Evolutionary conservation across 2,888 invertebrate genomes (phyloP).

Genomic region (Amphimallon solstitiale): DNA sequence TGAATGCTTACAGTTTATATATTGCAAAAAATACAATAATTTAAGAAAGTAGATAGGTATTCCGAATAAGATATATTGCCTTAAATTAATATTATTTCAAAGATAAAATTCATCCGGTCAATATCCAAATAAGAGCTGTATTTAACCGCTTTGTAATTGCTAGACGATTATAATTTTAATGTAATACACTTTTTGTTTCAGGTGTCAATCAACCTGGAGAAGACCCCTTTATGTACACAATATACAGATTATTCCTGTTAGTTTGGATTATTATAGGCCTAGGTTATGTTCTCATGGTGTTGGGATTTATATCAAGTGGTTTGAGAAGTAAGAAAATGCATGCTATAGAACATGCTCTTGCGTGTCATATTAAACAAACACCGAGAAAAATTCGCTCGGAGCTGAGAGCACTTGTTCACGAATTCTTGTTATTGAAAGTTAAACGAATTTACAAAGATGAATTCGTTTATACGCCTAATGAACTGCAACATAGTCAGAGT

Average conservation of each 20-base stretch:
- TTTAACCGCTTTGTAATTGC: neutral
- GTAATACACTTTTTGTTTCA: slow-evolving; percentile 43
- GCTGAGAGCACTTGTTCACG: slow-evolving; percentile 62
- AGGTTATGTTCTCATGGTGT: slow-evolving; percentile 90
- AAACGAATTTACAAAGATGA: slow-evolving; percentile 78
- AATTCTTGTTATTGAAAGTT: slow-evolving; percentile 83
- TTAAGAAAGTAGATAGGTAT: too few relatives aligned
- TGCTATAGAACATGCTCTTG: slow-evolving; percentile 79
- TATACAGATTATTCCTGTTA: slow-evolving; percentile 84
- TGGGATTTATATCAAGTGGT: slow-evolving; percentile 84
- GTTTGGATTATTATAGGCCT: slow-evolving; percentile 92
- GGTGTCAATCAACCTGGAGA: slow-evolving; percentile 60
- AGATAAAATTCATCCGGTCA: too few relatives aligned
- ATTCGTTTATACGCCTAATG: slow-evolving; percentile 61
- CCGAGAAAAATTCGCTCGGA: slow-evolving; percentile 76
- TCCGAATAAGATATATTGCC: too few relatives aligned
- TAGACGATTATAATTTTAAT: slow-evolving; percentile 7
- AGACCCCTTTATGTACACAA: slow-evolving; percentile 70
- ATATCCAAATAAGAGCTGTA: neutral
- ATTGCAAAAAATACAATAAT: too few relatives aligned
- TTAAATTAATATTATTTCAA: too few relatives aligned
- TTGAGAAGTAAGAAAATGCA: slow-evolving; percentile 80
- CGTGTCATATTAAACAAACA: slow-evolving; percentile 79
- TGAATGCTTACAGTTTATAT: too few relatives aligned
- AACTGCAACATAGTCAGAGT: slow-evolving; percentile 69